Evolutionary conservation across 2,113 vertebrate species (phyloP).

Genomic region (Carettochelys insculpta): DNA sequence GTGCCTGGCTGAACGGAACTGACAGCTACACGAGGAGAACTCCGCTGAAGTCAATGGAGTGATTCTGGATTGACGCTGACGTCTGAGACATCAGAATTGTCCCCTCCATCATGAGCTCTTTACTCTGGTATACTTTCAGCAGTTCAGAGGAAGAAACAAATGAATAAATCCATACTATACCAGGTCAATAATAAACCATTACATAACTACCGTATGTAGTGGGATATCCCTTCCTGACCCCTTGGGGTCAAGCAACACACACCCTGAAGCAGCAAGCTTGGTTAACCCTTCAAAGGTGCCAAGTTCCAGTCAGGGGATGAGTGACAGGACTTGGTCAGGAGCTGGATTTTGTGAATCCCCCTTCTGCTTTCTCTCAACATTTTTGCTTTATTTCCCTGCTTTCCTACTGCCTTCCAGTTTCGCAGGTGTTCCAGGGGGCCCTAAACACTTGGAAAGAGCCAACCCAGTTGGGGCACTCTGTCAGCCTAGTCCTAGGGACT

Average conservation of each 20-base stretch:
- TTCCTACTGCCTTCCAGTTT: neutral
- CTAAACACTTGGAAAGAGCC: neutral
- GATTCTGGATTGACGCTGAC: neutral
- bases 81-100: neutral
- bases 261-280: neutral
- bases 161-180: accelerated
- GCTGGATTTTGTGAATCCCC: neutral
- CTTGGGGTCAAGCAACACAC: neutral
- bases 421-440: neutral
- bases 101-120: neutral
- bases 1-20: neutral
- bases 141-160: neutral
- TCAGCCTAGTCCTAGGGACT: accelerated
- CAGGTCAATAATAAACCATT: neutral
- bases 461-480: neutral
- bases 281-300: neutral
- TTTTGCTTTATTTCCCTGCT: neutral
- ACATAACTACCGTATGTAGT: neutral
- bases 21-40: neutral
- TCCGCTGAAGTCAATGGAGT: neutral
- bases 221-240: neutral
- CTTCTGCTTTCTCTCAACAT: neutral
- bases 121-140: neutral
- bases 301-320: neutral
- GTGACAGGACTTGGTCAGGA: accelerated